Percentiles rank a stretch among this genome's conserved stretches.
Conservation (phyloP, 2,888 invertebrate genomes). For the Alviniconcha strummeri region DNA sequence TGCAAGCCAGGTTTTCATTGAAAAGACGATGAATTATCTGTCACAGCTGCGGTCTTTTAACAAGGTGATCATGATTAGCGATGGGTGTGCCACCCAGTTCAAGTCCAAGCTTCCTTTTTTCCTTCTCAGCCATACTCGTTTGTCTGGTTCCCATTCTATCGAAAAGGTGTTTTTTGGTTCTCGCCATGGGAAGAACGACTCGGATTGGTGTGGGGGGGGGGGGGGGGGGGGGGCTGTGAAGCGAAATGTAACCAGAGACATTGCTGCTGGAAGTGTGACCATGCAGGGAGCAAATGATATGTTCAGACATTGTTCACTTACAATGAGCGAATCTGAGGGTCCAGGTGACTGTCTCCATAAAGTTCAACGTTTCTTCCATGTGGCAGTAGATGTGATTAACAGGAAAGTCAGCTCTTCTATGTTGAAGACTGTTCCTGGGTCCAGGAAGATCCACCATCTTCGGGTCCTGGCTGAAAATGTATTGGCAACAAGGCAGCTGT, state of each 20-base stretch:
- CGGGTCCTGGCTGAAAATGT: too few relatives aligned
- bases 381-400: too few relatives aligned
- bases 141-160: neutral
- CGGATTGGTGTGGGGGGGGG: conserved; percentile 23
- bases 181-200: conserved; percentile 30
- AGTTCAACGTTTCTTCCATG: neutral
- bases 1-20: neutral
- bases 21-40: neutral
- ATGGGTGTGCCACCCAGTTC: conserved; percentile 30
- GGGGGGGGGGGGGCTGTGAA: conserved; percentile 25
- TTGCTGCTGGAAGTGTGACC: neutral
- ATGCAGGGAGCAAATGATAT: conserved; percentile 8
- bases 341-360: neutral
- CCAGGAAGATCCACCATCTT: neutral
- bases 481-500: too few relatives aligned
- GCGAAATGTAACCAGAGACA: conserved; percentile 17
- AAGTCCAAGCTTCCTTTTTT: conserved; percentile 27
- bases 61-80: conserved; percentile 26
- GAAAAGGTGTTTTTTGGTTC: conserved; percentile 22
- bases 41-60: neutral
- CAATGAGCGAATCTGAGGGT: neutral
- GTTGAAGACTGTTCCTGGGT: neutral
- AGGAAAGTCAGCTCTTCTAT: too few relatives aligned
- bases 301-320: neutral
- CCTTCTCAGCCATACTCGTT: neutral